These are phyloP conservation scores for Lagodon rhomboides DNA, from an alignment of 2,797 vertebrate genomes.

Conservation along the genomic window DNA sequence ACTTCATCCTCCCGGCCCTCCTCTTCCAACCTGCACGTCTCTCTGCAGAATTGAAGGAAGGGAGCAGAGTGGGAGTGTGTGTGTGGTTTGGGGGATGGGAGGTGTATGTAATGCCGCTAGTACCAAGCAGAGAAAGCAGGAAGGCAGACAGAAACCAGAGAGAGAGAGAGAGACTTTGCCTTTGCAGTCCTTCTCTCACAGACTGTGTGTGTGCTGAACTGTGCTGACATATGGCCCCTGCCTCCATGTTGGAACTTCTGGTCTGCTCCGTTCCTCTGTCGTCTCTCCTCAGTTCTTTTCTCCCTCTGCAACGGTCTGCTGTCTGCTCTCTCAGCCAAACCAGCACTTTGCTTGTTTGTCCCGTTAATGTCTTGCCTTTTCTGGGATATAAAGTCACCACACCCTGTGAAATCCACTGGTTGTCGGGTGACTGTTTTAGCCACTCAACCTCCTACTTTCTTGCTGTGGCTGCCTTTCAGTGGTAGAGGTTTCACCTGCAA, in stretches of 20 bases:
- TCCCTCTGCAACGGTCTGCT: conserved; percentile 46
- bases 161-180: conserved; percentile 17
- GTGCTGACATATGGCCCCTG: conserved; percentile 50
- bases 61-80: conserved; percentile 11
- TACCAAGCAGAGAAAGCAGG: conserved; percentile 26
- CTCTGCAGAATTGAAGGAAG: conserved; percentile 43
- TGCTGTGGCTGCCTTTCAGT: conserved; percentile 33
- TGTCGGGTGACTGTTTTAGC: conserved; percentile 51
- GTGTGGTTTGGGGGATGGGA: conserved; percentile 27
- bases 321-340: conserved; percentile 63
- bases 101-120: conserved; percentile 7
- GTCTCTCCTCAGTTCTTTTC: conserved; percentile 29
- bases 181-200: conserved; percentile 36
- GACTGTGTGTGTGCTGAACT: conserved; percentile 41
- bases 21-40: conserved; percentile 58
- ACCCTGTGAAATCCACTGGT: conserved; percentile 61
- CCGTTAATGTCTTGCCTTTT: conserved; percentile 64
- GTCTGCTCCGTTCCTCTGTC: conserved; percentile 26
- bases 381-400: conserved; percentile 61
- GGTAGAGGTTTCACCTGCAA: conserved; percentile 45
- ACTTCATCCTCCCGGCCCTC: conserved; percentile 70
- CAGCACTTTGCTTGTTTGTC: conserved; percentile 68
- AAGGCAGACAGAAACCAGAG: conserved; percentile 35
- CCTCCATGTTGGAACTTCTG: conserved; percentile 50
- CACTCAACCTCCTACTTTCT: conserved; percentile 24